Base-by-base conservation (phyloP, 30 jellyfish, hydroid and myxozoan genomes). In the Hydra vulgaris region DNA sequence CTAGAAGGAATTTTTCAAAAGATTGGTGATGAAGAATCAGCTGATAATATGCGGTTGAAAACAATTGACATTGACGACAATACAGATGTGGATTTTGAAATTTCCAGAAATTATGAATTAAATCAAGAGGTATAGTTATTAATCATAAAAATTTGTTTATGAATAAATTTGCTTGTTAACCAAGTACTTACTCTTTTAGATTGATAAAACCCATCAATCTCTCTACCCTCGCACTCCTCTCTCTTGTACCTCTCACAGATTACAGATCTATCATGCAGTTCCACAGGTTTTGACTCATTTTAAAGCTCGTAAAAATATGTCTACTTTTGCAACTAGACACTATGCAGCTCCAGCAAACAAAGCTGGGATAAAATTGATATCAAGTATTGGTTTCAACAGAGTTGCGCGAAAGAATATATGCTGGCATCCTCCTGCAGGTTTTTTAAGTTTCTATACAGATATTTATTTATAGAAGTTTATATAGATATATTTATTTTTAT, bases 401-500 rank as follows among this genome's bases (percentile, higher is more conserved):
- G 40, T 73, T 55, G 97, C 94, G 3, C 71, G 95, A 66, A 78
- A 77, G 22, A 91, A 91, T 71, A 54, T 91, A 70, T 24, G 84
- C 8, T 91, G 97, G 97, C 95, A 91, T 26, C 96, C 95, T 0
- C 89, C 77, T 1, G 77, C 96, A 71, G 97, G 97, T 91, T 25
- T 20, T 17, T 27, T 25, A 0, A 53, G 12, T 40, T 40, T 40
- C 61, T 40, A 17, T 53, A 25, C 1, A 18, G 4, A 7, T 24
- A 23, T 8, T 26, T n/a, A n/a, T n/a, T n/a, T n/a, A n/a, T n/a
- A n/a, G n/a, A n/a, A n/a, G n/a, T n/a, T n/a, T n/a, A n/a, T n/a
- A n/a, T n/a, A n/a, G n/a, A n/a, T n/a, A n/a, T n/a, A n/a, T n/a
- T n/a, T n/a, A n/a, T n/a, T n/a, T n/a, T n/a, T n/a, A n/a, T n/a